Evolutionary conservation across 2,113 vertebrate species (phyloP).

Genomic region (Catharus fuscescens): DNA sequence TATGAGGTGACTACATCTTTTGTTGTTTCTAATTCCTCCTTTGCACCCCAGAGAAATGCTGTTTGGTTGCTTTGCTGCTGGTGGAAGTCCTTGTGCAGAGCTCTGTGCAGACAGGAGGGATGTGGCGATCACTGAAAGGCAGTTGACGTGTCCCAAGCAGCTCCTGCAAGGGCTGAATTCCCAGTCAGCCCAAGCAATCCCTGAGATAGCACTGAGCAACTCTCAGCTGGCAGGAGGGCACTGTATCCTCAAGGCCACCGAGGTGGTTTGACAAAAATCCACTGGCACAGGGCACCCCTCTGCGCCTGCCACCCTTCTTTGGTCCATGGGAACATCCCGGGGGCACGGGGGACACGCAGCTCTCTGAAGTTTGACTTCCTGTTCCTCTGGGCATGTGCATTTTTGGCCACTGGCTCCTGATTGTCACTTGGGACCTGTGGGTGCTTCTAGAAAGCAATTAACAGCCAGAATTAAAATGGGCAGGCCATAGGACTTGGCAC

Average conservation of each 20-base stretch:
- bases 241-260: not conserved
- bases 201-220: not conserved
- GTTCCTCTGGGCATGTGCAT: not conserved
- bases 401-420: conserved; percentile 1
- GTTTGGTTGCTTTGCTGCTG: not conserved
- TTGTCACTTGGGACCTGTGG: not conserved
- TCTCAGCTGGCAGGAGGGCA: accelerated
- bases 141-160: accelerated
- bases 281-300: not conserved
- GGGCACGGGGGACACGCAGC: not conserved
- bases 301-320: not conserved
- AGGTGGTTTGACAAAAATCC: not conserved
- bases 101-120: not conserved
- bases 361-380: not conserved
- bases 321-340: not conserved
- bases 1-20: not conserved
- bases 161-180: not conserved
- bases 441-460: conserved; percentile 43
- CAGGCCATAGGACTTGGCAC: conserved; percentile 27
- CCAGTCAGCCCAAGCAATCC: not conserved
- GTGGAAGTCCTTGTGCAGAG: not conserved
- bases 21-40: conserved; percentile 11
- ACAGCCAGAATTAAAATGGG: conserved; percentile 14
- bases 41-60: not conserved
- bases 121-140: not conserved